These are phyloP conservation scores for Aramus guarauna DNA, from an alignment of 2,113 vertebrate genomes.

Conservation along the genomic window DNA sequence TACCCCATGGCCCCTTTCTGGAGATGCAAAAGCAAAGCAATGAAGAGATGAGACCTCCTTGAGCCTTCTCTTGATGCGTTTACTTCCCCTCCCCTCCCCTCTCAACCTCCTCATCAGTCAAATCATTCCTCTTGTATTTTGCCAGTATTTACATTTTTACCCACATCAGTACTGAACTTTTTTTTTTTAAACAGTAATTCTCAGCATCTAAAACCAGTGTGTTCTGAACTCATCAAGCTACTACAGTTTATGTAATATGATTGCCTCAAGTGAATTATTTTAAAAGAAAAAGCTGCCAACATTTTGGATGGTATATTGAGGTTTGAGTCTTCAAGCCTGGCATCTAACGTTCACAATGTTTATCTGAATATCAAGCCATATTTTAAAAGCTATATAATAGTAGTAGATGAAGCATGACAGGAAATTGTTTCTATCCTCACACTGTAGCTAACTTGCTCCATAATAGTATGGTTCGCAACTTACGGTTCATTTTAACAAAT, in stretches of 20 bases:
- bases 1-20: neutral
- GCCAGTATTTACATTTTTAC: neutral
- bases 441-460: neutral
- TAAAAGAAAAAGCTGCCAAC: neutral
- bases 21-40: neutral
- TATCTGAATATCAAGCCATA: neutral
- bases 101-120: neutral
- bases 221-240: neutral
- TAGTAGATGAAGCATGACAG: neutral
- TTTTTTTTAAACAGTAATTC: neutral
- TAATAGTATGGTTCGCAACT: neutral
- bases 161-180: neutral
- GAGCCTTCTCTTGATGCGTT: neutral
- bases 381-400: neutral
- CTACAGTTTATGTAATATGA: neutral
- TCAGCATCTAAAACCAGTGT: neutral
- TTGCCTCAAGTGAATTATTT: neutral
- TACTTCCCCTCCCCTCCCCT: neutral
- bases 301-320: neutral
- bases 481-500: neutral
- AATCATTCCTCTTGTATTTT: neutral
- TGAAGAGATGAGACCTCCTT: neutral
- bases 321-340: neutral
- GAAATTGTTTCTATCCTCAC: neutral
- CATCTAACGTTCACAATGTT: neutral